Conservation (phyloP, 2,797 vertebrate genomes). For the Capromys pilorides region DNA sequence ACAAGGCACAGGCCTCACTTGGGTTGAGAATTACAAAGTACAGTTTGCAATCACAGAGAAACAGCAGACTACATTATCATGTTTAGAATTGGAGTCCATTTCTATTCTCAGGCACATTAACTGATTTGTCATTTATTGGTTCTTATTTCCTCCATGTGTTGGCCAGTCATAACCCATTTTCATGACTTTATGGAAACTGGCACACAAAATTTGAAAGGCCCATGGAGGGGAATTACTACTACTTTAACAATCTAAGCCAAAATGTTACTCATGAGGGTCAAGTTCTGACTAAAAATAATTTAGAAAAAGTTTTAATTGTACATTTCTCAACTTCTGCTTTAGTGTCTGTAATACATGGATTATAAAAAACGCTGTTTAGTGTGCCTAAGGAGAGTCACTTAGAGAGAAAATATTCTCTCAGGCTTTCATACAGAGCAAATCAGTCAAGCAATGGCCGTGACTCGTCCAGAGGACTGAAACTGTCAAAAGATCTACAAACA, state of each 20-base stretch:
- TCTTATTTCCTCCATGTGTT: neutral
- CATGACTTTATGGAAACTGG: neutral
- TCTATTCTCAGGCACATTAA: conserved; percentile 18
- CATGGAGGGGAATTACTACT: neutral
- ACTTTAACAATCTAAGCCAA: neutral
- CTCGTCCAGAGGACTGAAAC: too few species aligned
- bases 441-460: too few species aligned
- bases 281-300: neutral
- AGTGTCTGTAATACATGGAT: neutral
- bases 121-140: neutral
- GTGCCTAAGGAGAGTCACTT: too few species aligned
- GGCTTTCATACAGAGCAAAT: too few species aligned
- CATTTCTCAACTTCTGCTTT: neutral
- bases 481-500: too few species aligned
- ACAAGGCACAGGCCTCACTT: neutral
- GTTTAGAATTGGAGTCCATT: neutral
- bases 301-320: neutral
- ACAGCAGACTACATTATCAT: neutral
- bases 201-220: neutral
- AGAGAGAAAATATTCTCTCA: too few species aligned
- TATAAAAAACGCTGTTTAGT: neutral
- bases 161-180: neutral
- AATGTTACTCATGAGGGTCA: neutral
- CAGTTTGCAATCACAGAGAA: neutral
- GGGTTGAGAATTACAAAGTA: neutral